Conservation (phyloP, 2,797 vertebrate genomes). For the Heteromormyrus szaboi region DNA sequence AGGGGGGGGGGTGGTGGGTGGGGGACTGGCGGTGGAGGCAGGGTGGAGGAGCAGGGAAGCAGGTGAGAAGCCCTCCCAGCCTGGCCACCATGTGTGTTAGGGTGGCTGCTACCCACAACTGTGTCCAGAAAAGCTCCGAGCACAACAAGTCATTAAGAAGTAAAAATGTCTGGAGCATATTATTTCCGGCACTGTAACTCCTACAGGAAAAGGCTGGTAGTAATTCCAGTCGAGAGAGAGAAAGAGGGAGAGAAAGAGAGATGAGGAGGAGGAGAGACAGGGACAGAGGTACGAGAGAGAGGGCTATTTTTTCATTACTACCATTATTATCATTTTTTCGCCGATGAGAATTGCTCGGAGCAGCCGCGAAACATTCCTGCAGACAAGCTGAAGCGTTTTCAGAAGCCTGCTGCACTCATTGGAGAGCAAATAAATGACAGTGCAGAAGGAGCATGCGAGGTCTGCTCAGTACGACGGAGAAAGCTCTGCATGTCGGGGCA, state of each 20-base stretch:
- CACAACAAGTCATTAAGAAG: slow-evolving; percentile 18
- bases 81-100: slow-evolving; percentile 19
- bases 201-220: slow-evolving; percentile 19
- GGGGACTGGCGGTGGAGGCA: not conserved
- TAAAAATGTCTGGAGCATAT: slow-evolving; percentile 20
- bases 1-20: too few species aligned
- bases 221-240: not conserved
- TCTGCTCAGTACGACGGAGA: not conserved
- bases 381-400: not conserved
- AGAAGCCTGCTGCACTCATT: not conserved
- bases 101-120: slow-evolving; percentile 12
- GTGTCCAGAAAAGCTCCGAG: slow-evolving; percentile 14
- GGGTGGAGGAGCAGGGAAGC: not conserved
- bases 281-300: not conserved
- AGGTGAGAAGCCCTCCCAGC: slow-evolving; percentile 8
- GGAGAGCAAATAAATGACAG: not conserved
- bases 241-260: slow-evolving; percentile 2
- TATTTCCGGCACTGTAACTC: slow-evolving; percentile 18
- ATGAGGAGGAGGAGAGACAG: not conserved
- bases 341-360: not conserved
- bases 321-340: not conserved
- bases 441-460: not conserved
- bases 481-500: not conserved
- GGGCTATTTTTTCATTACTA: not conserved
- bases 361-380: not conserved